A percentile compares a stretch with the other conserved stretches of the same genome.
Conservation (phyloP, 2,797 vertebrate species). For the Rhinichthys osculus region DNA sequence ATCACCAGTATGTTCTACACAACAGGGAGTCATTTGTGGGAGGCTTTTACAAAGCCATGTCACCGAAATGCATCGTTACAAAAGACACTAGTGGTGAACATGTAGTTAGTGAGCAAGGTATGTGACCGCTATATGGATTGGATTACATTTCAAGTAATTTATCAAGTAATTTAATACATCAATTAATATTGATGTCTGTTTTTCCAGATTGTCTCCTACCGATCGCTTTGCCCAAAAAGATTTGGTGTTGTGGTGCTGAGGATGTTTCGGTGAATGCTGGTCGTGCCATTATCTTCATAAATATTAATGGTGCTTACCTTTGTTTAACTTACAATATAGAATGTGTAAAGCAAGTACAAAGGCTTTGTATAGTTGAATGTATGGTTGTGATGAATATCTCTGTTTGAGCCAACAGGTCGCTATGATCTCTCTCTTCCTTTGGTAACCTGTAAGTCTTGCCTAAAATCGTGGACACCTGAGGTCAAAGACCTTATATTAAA, state of each 20-base stretch:
- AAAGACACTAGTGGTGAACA: no score
- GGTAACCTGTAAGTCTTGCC: slow-evolving; percentile 31
- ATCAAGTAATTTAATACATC: no score
- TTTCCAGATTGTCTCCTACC: slow-evolving; percentile 19
- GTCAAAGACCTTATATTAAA: slow-evolving; percentile 32
- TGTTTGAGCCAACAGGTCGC: slow-evolving; percentile 35
- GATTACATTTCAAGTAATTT: no score
- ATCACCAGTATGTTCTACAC: slow-evolving; percentile 20
- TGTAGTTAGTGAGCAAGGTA: no score
- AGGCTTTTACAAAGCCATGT: slow-evolving; percentile 27
- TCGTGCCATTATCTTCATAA: slow-evolving; percentile 18
- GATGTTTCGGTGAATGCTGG: slow-evolving; percentile 27
- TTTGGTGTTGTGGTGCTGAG: slow-evolving; percentile 29
- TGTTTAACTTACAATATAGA: no score
- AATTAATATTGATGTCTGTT: slow-evolving; percentile 21
- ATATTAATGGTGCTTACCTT: slow-evolving; percentile 19
- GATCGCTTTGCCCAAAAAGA: slow-evolving; percentile 23
- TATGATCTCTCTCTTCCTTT: slow-evolving; percentile 33
- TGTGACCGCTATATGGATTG: no score
- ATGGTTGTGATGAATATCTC: slow-evolving; percentile 6
- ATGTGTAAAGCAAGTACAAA: slow-evolving; percentile 1
- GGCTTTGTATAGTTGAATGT: not conserved
- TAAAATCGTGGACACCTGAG: slow-evolving; percentile 3
- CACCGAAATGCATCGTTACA: slow-evolving; percentile 1
- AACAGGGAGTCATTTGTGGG: slow-evolving; percentile 21